Evolutionary conservation across 2,113 vertebrate species (phyloP), one percentile per base, ranked within the genome.

Genomic region (Daphoenositta chrysoptera): DNA sequence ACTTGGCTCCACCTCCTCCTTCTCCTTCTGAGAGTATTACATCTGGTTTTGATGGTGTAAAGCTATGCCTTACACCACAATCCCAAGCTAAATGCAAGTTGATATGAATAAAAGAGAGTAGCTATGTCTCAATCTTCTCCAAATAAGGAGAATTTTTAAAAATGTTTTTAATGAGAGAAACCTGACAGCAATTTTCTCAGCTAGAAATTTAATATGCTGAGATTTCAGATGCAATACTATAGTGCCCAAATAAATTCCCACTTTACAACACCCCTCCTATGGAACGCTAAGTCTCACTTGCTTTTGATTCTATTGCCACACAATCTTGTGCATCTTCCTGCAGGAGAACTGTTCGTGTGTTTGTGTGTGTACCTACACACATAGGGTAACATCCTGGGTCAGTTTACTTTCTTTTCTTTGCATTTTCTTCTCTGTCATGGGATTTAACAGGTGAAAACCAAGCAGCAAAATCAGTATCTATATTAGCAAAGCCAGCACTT

Each of bases 41-140:
- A 84, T 84, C 69, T 96, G 86, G 10, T 78, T 94, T 81, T 75
- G 64, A 58, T 73, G 68, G 30, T 73, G 20, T 73, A 78, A 73
- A 61, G 24, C 44, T 87, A 27, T 13, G 9, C 37, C 35, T 87
- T 81, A 78, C 15, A 63, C 42, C 26, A 63, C 35, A 93, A 58
- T 5, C 4, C 24, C 51, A 79, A 81, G 22, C 44, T 72, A 82
- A 86, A 61, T 4, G n/a, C 28, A 83, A 89, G 20, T 3, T 68
- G 33, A 61, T 54, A 54, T 3, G 1, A 60, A 73, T 68, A 73
- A 63, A 30, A 64, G 27, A 61, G 8, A 51, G n/a, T 17, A 77
- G 26, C 16, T 50, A 30, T 8, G 7, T 73, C 54, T 88, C 44
- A 63, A 24, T 42, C 15, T 44, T 11, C 20, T 68, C 56, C 30